Evolutionary conservation across 2,797 vertebrate genomes (phyloP), one percentile per base, ranked within the genome.

Genomic region (Siniperca undulata): DNA sequence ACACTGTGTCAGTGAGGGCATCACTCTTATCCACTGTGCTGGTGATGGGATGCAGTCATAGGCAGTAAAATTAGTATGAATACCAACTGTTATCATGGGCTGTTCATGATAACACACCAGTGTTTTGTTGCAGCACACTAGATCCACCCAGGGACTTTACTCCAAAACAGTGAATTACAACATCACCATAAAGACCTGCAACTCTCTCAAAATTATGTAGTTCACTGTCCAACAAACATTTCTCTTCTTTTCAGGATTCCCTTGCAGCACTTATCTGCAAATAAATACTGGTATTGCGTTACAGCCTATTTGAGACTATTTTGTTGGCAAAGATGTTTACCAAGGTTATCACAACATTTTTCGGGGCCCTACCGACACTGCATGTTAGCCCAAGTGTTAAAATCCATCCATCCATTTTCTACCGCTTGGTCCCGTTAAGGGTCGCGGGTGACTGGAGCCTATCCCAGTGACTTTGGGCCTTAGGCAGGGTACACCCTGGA

Each of bases 51-150:
- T 74, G n/a, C 42, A 82, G 40, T 56, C 64, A 56, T 42, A 72
- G 34, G 67, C 74, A 64, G 53, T 74, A 55, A 74, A 65, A 4
- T 40, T 22, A 24, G 68, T 59, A 42, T 66, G 60, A 62, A 40
- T 64, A 17, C 36, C 8, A 52, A 30, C 42, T 61, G 34, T 68
- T 76, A 76, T 80, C 55, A 24, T 5, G 9, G 11, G 12, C 17
- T 22, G 16, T 14, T 44, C 52, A 53, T 70, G 66, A 84, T 53
- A 53, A 77, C 19, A 61, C 46, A 4, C 2, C 20, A 38, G 16
- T 52, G 30, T 65, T 72, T 64, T 40, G 30, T 50, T 53, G 30
- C 30, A 42, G 22, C 38, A 40, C 38, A 40, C 38, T 59, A 60
- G 30, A 75, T 61, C 34, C 36, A 61, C 27, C 2, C 12, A 53